Conservation (phyloP, 2,797 vertebrate genomes). For the Cossypha polioptera region DNA sequence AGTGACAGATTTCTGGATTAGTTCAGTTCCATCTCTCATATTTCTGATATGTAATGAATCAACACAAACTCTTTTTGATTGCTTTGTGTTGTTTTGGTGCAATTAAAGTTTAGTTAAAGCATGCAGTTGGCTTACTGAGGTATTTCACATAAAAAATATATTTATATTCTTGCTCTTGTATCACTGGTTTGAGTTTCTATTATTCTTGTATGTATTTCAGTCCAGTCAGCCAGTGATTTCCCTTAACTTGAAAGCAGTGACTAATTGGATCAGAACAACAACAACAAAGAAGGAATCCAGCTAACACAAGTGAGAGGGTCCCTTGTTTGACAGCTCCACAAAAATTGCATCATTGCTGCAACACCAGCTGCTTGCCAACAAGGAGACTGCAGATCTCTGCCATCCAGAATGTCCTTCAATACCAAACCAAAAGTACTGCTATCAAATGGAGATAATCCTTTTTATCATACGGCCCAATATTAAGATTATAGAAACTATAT, state of each 20-base stretch:
- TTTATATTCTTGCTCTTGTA: neutral
- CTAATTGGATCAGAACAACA: slow-evolving; percentile 50
- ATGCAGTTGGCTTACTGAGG: neutral
- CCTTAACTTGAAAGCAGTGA: slow-evolving; percentile 17
- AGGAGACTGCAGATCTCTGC: neutral
- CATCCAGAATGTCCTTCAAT: neutral
- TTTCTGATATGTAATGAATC: neutral
- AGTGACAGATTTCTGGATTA: neutral
- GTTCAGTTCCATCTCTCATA: neutral
- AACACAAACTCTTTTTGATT: neutral
- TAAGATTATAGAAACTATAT: neutral
- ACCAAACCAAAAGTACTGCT: neutral
- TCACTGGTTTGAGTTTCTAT: neutral
- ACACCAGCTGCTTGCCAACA: slow-evolving; percentile 29
- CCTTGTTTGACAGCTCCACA: slow-evolving; percentile 51
- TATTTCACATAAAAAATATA: neutral
- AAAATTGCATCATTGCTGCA: slow-evolving; percentile 34
- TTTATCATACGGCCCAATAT: neutral
- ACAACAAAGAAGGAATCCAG: slow-evolving; percentile 19
- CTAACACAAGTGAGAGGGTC: slow-evolving; percentile 25
- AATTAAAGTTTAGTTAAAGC: neutral
- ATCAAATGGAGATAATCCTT: neutral
- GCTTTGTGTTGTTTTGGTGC: neutral
- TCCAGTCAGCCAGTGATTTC: neutral
- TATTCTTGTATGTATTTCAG: neutral